Percentiles rank a stretch among this genome's conserved stretches.
Conservation (phyloP, 2,113 vertebrate genomes). For the Nicator chloris region DNA sequence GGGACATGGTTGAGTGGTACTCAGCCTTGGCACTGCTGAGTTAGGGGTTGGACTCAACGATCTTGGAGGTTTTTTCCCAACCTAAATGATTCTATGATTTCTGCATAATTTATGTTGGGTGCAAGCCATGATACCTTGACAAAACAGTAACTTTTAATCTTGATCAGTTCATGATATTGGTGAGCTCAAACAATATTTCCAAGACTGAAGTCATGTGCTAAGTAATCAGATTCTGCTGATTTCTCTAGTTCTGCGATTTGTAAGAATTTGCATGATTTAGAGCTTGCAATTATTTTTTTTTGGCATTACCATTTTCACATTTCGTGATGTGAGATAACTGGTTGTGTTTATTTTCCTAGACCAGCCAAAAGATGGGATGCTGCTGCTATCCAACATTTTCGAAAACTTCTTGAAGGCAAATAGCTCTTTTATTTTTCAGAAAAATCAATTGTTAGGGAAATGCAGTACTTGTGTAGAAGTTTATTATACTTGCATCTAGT, state of each 20-base stretch:
- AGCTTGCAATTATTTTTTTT: neutral
- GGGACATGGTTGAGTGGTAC: neutral
- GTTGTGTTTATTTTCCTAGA: conserved; percentile 64
- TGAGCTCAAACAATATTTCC: neutral
- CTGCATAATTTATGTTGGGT: neutral
- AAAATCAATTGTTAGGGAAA: neutral
- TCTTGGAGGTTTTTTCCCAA: neutral
- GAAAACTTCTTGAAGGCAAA: conserved; percentile 82
- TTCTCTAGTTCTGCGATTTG: neutral
- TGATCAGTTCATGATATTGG: neutral
- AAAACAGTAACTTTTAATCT: neutral
- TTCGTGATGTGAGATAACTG: neutral
- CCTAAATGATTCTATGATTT: neutral
- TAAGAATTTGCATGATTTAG: neutral
- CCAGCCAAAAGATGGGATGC: conserved; percentile 82
- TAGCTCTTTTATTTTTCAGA: neutral
- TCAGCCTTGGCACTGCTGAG: neutral
- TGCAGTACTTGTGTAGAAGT: neutral
- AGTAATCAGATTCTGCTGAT: neutral
- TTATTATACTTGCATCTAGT: neutral
- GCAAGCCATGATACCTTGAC: neutral
- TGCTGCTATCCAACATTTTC: conserved; percentile 83
- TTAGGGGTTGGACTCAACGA: neutral
- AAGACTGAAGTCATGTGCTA: neutral
- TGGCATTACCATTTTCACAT: neutral